A percentile compares a stretch with the other conserved stretches of the same genome.
Conservation (phyloP, 2,888 invertebrate species). For the Rotaria sp. region DNA sequence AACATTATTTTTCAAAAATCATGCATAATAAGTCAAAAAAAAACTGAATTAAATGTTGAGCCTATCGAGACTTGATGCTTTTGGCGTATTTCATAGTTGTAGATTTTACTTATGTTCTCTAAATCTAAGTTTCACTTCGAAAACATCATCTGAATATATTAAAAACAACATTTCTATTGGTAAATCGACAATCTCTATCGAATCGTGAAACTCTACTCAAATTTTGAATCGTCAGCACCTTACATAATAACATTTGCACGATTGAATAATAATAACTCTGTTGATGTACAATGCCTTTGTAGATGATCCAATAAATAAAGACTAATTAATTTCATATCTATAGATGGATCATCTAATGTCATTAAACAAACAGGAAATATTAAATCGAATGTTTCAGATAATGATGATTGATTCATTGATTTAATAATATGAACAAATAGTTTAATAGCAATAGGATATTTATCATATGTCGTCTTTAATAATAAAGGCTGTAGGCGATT, state of each 20-base stretch:
- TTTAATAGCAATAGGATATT: neutral
- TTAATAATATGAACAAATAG: neutral
- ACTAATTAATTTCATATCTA: neutral
- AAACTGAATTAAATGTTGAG: no score
- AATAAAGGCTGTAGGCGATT: neutral
- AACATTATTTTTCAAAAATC: no score
- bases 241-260: slow-evolving; percentile 1
- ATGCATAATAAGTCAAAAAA: no score
- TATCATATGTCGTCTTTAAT: neutral
- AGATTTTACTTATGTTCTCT: no score
- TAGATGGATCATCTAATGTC: neutral
- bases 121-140: no score
- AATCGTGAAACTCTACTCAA: no score
- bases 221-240: no score
- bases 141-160: no score
- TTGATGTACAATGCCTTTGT: neutral
- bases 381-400: neutral
- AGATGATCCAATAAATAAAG: neutral
- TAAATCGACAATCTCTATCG: no score
- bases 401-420: neutral
- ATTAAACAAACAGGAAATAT: slow-evolving; percentile 14
- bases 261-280: slow-evolving; percentile 13
- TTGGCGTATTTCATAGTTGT: no score
- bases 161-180: no score
- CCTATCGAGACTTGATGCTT: no score